Percentiles rank a stretch among this genome's conserved stretches.
Evolutionary conservation across 2,797 vertebrate genomes (phyloP).

Genomic region (Hozukius guyotensis): DNA sequence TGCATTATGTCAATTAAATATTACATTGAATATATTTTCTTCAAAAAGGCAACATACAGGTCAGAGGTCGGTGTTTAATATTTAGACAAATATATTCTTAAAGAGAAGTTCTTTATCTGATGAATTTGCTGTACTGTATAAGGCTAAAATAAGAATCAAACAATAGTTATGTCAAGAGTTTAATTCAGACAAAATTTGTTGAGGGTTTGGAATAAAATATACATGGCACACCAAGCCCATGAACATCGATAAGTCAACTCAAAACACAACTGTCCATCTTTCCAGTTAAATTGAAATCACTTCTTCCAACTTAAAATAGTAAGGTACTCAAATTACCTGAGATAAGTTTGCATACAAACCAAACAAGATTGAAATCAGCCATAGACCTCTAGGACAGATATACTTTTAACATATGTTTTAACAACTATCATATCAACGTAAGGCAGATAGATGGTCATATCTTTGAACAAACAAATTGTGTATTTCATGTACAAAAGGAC

Average conservation of each 20-base stretch:
- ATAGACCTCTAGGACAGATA: slow-evolving; percentile 38
- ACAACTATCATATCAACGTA: slow-evolving; percentile 53
- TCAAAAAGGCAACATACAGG: not conserved
- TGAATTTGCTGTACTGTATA: not conserved
- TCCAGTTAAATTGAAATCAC: slow-evolving; percentile 49
- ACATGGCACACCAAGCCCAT: slow-evolving; percentile 30
- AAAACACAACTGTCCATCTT: slow-evolving; percentile 7
- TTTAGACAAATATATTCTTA: not conserved
- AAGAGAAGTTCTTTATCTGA: not conserved
- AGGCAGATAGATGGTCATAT: slow-evolving; percentile 60
- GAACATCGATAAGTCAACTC: not conserved
- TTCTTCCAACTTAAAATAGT: slow-evolving; percentile 27
- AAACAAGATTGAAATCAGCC: slow-evolving; percentile 51
- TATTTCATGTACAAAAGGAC: slow-evolving; percentile 43
- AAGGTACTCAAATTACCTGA: slow-evolving; percentile 79
- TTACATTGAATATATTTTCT: slow-evolving; percentile 85
- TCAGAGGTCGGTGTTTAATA: not conserved
- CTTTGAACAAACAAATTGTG: slow-evolving; percentile 27
- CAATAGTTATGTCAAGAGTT: slow-evolving; percentile 50
- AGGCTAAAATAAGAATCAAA: not conserved
- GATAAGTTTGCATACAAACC: slow-evolving; percentile 75
- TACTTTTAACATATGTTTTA: slow-evolving; percentile 20
- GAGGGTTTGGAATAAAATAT: slow-evolving; percentile 58
- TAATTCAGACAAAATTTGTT: slow-evolving; percentile 57
- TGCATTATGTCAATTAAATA: slow-evolving; percentile 6